Evolutionary conservation across 2,797 vertebrate species (phyloP).

Genomic region (Pipistrellus nathusii): DNA sequence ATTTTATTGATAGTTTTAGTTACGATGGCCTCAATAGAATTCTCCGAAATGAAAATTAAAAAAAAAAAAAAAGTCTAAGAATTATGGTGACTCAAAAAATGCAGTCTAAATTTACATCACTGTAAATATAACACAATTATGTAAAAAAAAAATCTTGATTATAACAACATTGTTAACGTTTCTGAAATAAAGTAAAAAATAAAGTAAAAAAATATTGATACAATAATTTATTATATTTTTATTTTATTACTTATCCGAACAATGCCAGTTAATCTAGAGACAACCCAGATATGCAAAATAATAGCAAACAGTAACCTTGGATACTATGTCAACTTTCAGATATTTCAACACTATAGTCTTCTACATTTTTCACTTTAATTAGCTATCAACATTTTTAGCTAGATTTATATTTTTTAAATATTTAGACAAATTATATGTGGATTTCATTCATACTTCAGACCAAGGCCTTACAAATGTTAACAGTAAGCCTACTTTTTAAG

Average conservation of each 20-base stretch:
- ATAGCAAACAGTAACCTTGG: not conserved
- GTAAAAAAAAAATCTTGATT: not conserved
- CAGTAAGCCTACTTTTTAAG: not conserved
- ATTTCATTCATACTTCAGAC: not conserved
- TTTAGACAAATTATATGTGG: not conserved
- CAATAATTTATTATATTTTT: not conserved
- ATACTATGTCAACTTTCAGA: not conserved
- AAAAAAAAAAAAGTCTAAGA: not conserved
- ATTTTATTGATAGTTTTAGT: not conserved
- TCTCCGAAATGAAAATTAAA: not conserved
- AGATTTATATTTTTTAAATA: not conserved
- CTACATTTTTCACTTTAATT: not conserved
- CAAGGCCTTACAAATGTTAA: not conserved
- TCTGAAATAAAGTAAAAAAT: slow-evolving; percentile 1
- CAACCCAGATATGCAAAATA: not conserved
- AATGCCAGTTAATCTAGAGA: not conserved
- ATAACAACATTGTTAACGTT: not conserved
- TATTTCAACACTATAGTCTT: not conserved
- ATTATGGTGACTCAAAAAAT: not conserved
- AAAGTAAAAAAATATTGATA: not conserved
- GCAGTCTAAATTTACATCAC: not conserved
- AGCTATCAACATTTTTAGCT: not conserved
- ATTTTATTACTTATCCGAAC: not conserved
- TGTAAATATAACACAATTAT: not conserved
- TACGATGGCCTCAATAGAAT: not conserved